Base-by-base conservation (phyloP, 2,113 vertebrate genomes). In the Tyto alba region DNA sequence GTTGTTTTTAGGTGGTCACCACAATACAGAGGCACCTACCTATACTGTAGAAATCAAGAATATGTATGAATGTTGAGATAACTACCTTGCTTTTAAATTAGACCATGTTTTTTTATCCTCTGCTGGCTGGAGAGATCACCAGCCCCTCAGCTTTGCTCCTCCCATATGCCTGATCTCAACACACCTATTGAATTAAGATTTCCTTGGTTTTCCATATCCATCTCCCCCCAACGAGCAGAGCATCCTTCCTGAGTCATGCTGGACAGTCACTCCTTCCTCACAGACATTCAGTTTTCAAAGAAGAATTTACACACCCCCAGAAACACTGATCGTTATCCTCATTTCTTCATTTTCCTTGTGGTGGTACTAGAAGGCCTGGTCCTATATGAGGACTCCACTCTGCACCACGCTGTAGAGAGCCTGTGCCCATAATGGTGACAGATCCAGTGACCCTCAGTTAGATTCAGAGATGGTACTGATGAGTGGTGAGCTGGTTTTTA, bases 331-430 rank as follows among this genome's bases (percentile, higher is more conserved):
- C 8, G 5, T 56, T 14, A 5, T 63, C 43, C 21, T 85, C 9
- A 1, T 68, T 34, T 73, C 81, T 63, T 73, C 26, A 8, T 83
- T 78, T 74, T 25, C 63, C 47, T 55, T 60, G 11, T 26, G 48
- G 4, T 80, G 47, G 7, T 43, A 13, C 40, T 56, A 5, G 53
- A 72, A 76, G 36, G 21, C 11, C 30, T 27, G 22, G 15, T 68
- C 30, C 66, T 72, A 1, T 13, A 3, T 32, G 60, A 27, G 56
- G 25, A 11, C 55, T 62, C 21, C 7, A 7, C 11, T 40, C 47
- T 68, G 52, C 62, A 47, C 26, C 11, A 13, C 0, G 0, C 41
- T 36, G 11, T 23, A 2, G 6, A n/a, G n/a, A 20, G 34, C n/a
- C 36, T 84, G 43, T 56, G 19, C 80, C 45, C 14, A 4, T 13